Conservation (phyloP, 2,888 invertebrate species). For the Drosophila maculinotata region DNA sequence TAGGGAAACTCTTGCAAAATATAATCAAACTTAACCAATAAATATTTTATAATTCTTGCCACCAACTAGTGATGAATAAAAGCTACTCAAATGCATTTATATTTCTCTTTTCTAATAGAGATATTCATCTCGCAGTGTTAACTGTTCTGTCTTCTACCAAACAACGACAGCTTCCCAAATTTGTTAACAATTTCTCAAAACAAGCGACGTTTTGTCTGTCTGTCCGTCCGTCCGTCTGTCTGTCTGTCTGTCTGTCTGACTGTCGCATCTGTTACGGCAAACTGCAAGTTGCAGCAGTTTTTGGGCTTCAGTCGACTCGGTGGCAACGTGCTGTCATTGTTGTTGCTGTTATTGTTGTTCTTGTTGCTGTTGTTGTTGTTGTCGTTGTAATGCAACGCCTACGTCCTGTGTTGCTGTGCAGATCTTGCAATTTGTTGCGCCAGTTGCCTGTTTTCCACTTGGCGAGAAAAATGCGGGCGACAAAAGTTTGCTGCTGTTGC, state of each 20-base stretch:
- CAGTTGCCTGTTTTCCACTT: slow-evolving; percentile 19
- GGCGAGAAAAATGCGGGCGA: slow-evolving; percentile 56
- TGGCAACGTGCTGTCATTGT: slow-evolving; percentile 22
- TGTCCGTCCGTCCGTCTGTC: slow-evolving; percentile 15
- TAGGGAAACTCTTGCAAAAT: no score
- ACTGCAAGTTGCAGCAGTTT: slow-evolving; percentile 15
- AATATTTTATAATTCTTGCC: no score
- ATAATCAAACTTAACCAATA: no score
- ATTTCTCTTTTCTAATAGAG: slow-evolving; percentile 25
- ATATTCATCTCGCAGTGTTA: slow-evolving; percentile 24
- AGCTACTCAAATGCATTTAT: background rate
- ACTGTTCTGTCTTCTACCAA: slow-evolving; percentile 21
- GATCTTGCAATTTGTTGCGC: slow-evolving; percentile 53
- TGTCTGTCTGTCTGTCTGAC: background rate
- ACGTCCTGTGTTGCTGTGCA: slow-evolving; percentile 20
- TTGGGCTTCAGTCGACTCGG: background rate
- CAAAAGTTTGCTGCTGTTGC: slow-evolving; percentile 38
- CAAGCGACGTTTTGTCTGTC: slow-evolving; percentile 23
- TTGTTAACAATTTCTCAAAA: slow-evolving; percentile 46
- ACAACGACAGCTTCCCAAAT: slow-evolving; percentile 30
- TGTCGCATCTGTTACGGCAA: slow-evolving; percentile 22
- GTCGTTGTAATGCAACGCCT: slow-evolving; percentile 36
- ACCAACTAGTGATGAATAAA: background rate
- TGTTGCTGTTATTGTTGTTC: slow-evolving; percentile 1
- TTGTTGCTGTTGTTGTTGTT: slow-evolving; percentile 18